Percentiles rank a stretch among this genome's conserved stretches.
Evolutionary conservation across 2,113 vertebrate species (phyloP).

Genomic region (Eurystomus gularis): DNA sequence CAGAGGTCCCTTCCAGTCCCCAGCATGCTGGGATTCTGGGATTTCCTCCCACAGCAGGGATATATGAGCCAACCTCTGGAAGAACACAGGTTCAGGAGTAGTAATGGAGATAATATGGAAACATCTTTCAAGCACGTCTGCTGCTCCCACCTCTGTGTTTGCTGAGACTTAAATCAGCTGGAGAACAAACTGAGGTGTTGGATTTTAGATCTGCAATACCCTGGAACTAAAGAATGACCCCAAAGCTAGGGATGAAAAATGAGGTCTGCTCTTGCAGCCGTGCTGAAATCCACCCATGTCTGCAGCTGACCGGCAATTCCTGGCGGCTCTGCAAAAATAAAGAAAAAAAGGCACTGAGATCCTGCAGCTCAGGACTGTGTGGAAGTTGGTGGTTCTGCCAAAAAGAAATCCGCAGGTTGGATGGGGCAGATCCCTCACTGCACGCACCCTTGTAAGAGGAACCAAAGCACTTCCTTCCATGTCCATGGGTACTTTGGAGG

Average conservation of each 20-base stretch:
- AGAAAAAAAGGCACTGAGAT: not conserved
- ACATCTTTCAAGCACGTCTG: not conserved
- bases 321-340: not conserved
- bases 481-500: not conserved
- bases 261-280: not conserved
- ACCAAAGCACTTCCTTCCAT: not conserved
- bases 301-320: not conserved
- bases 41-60: not conserved
- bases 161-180: not conserved
- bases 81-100: not conserved
- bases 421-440: not conserved
- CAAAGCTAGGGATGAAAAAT: not conserved
- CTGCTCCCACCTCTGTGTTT: not conserved
- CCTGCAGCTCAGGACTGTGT: not conserved
- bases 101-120: not conserved
- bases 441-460: not conserved
- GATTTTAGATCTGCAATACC: not conserved
- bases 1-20: not conserved
- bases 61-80: not conserved
- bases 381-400: not conserved
- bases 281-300: not conserved
- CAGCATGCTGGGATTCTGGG: too few relatives aligned
- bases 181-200: not conserved
- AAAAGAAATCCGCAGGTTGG: not conserved
- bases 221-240: fast-evolving